Conservation (phyloP, 2,797 vertebrate genomes). For the Falco columbarius region DNA sequence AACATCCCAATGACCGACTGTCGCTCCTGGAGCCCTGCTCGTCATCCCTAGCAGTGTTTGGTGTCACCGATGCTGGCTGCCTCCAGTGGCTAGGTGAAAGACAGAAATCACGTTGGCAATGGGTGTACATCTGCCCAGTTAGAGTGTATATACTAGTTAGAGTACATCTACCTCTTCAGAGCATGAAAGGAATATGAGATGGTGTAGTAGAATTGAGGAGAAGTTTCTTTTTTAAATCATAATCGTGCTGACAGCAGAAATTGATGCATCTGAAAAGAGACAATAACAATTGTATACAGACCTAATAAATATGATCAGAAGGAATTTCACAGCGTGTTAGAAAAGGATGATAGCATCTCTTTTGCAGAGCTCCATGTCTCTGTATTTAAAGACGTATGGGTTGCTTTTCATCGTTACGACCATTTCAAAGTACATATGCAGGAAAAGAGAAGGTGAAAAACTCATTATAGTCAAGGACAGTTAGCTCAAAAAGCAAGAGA, state of each 20-base stretch:
- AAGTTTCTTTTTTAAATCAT: neutral
- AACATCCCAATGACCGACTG: neutral
- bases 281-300: neutral
- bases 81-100: neutral
- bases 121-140: neutral
- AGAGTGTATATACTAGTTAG: neutral
- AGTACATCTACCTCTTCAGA: neutral
- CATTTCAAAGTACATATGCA: neutral
- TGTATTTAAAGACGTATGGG: neutral
- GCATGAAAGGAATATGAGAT: neutral
- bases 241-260: neutral
- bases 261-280: neutral
- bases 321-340: neutral
- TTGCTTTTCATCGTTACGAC: constrained; percentile 10
- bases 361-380: neutral
- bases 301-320: neutral
- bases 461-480: neutral
- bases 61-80: constrained; percentile 2
- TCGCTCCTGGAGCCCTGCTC: neutral
- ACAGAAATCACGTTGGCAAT: neutral
- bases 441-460: neutral
- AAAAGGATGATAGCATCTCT: neutral
- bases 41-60: neutral
- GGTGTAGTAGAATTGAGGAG: neutral
- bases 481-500: neutral